Percentiles rank a stretch among this genome's conserved stretches.
These are phyloP conservation scores for Australoheros scitulus DNA, from an alignment of 2,113 vertebrate genomes.

Conservation along the genomic window DNA sequence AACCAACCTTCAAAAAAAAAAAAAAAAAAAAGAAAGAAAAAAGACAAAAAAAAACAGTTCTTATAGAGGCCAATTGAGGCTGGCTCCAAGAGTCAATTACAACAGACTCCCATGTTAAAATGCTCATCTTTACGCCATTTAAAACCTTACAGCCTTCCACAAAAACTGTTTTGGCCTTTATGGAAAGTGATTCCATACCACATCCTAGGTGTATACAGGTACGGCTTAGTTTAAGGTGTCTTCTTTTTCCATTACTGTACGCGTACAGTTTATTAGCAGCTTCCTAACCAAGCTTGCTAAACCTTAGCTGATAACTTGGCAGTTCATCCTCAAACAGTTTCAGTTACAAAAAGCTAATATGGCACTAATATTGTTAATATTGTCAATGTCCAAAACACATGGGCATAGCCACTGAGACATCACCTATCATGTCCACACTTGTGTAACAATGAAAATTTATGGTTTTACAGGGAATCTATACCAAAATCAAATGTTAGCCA, in stretches of 20 bases:
- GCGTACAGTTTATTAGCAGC: too few relatives aligned
- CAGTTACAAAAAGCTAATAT: accelerated
- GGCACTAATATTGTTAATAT: neutral
- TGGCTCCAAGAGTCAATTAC: neutral
- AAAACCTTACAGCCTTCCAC: neutral
- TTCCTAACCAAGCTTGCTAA: too few relatives aligned
- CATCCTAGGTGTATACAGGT: neutral
- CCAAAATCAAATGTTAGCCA: neutral
- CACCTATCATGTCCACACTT: neutral
- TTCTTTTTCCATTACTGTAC: neutral
- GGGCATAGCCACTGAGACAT: too few relatives aligned
- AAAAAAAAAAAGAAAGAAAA: neutral
- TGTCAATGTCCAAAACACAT: neutral
- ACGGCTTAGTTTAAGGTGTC: neutral
- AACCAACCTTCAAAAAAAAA: neutral
- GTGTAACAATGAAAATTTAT: too few relatives aligned
- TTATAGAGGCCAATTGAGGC: neutral
- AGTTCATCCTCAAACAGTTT: neutral
- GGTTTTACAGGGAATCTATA: neutral
- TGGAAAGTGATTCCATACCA: neutral
- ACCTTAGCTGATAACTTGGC: too few relatives aligned
- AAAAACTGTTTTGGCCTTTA: neutral
- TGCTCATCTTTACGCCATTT: neutral
- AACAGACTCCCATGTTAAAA: neutral
- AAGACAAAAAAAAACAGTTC: too few relatives aligned